Base-by-base conservation (phyloP, 2,888 invertebrate species). In the Zeuzera pyrina region DNA sequence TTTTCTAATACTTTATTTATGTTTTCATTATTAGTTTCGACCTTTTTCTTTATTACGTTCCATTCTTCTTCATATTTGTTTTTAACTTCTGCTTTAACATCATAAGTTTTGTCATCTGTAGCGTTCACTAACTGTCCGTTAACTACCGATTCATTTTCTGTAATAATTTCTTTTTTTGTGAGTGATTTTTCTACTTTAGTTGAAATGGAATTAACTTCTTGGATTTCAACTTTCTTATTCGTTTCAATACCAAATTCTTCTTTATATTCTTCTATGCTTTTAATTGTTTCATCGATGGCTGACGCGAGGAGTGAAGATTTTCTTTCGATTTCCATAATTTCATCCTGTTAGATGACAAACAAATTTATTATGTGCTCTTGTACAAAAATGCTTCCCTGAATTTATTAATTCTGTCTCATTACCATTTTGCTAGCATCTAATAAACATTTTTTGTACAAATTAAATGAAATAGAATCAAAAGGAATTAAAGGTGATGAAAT, bases 231-330 rank as follows among this genome's bases (percentile, higher is more conserved):
- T 37, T 55, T 48, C 38, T 49, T 49, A 15, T 49, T 8, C 19
- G n/a, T 46, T 2, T 66, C 62, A 8, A 77, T 67, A 2, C 72
- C 79, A 0, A 70, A 73, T 42, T 77, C 68, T 49, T 73, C 71
- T 54, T 79, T 81, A 33, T 81, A 81, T 40, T 73, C 74, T 55
- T 79, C 76, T 39, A 81, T 81, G 36, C 67, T 68, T 41, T 71
- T 73, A 4, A 78, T 72, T 0, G 81, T 81, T 51, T 76, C 53
- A 22, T 78, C 78, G 22, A 81, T 81, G 0, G 74, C 81, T 35
- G 77, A 76, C 2, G 79, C 70, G 2, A 81, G 62, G 2, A 76
- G 65, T 0, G 76, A 70, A 1, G 79, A 77, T 40, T 69, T 74
- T 33, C 73, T 54, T 42, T 64, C 69, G 7, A 79, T 78, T 52